Evolutionary conservation across 2,888 invertebrate species (phyloP), one percentile per base, ranked within the genome.

Genomic region (Allacma fusca): DNA sequence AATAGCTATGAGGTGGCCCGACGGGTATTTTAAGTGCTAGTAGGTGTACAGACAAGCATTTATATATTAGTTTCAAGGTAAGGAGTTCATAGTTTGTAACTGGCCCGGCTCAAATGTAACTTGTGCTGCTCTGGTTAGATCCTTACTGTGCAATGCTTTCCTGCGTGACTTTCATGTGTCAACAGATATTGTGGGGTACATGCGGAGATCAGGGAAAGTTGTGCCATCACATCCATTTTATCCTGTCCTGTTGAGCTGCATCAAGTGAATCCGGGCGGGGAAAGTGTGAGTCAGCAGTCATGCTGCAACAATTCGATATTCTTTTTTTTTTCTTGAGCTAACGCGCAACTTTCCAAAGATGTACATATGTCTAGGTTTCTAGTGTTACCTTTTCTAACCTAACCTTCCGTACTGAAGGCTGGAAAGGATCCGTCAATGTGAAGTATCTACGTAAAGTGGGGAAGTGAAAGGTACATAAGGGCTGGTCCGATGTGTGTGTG

Each of bases 231-330:
- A 44, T 50, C 57, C 75, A 43, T 29, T 68, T 74, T 26, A 29
- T 71, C 59, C 28, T 71, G 71, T 71, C 50, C 70, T 70, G 50
- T 70, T 70, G 50, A 70, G 50, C 68, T 68, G 75, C 28, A 67
- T 34, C 44, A 34, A 43, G 75, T 59, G 69, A 59, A 76, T 59
- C 50, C 34, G 23, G 72, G 40, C 64, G 26, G 50, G 19, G 44
- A 72, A 77, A 67, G 65, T 72, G 72, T 69, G 68, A 76, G 76
- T 76, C 73, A 62, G 68, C 73, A 79, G 71, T 76, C 76, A 73
- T 79, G 79, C 76, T 73, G 76, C 67, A 73, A 77, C 75, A 70
- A 77, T 79, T 79, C 77, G 67, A 77, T 79, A 77, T 70, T 72
- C 68, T 67, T 44, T 40, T 43, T n/a, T n/a, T n/a, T 43, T 34